Conservation (phyloP, 2,888 invertebrate genomes). For the Bombylius major region DNA sequence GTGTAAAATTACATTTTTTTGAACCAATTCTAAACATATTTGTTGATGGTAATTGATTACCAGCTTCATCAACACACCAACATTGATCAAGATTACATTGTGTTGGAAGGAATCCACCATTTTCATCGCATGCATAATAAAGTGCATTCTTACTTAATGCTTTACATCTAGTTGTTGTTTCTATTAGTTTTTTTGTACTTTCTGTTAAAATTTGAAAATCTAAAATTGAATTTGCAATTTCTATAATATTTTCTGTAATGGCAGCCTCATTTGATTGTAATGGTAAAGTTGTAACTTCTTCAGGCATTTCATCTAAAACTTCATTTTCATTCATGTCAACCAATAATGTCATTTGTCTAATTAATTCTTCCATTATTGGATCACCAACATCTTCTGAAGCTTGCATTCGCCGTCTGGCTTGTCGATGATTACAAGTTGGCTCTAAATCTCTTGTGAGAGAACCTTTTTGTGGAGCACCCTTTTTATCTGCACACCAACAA, state of each 20-base stretch:
- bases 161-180: conserved; percentile 36
- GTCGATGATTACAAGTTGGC: conserved; percentile 67
- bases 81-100: conserved; percentile 60
- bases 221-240: conserved; percentile 28
- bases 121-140: conserved; percentile 45
- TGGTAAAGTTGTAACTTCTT: conserved; percentile 7
- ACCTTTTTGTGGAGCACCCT: conserved; percentile 70
- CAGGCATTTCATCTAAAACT: conserved; percentile 15
- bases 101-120: conserved; percentile 59
- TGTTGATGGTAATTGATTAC: conserved; percentile 51
- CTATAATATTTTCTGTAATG: conserved; percentile 27
- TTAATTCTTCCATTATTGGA: conserved; percentile 54
- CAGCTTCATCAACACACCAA: conserved; percentile 81
- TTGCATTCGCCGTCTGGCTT: conserved; percentile 49
- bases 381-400: conserved; percentile 35
- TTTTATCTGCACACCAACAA: conserved; percentile 77
- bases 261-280: background rate
- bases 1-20: conserved; percentile 48
- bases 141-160: conserved; percentile 34
- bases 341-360: conserved; percentile 49
- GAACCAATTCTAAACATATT: conserved; percentile 46
- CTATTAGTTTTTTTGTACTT: conserved; percentile 22
- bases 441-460: conserved; percentile 61
- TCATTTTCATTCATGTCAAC: conserved; percentile 35
- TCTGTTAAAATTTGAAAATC: conserved; percentile 32